A percentile compares a stretch with the other conserved stretches of the same genome.
phyloP scores from a whole-genome alignment of 1,140 invertebrate genomes.

The Plectrocnemia conspersa region DNA sequence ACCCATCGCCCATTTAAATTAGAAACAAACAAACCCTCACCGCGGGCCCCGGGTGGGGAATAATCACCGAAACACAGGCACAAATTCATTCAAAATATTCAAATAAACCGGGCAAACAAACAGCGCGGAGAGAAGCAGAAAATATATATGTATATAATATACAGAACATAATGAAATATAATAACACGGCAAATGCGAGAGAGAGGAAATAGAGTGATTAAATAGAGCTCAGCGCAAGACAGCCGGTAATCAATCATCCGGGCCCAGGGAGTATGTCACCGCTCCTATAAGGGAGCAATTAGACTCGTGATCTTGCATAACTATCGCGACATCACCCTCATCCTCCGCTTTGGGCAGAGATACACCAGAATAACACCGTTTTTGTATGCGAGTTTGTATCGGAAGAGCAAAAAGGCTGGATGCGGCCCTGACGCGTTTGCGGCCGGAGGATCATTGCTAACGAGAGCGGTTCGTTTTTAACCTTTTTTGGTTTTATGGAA shows the following conservation, averaged over 20 bases:
- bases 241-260: conserved; percentile 53
- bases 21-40: conserved; percentile 36
- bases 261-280: conserved; percentile 42
- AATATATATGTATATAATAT: conserved; percentile 13
- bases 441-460: too few relatives aligned
- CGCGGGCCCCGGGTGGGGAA: conserved; percentile 26
- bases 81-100: conserved; percentile 35
- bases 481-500: too few relatives aligned
- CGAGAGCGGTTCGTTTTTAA: too few relatives aligned
- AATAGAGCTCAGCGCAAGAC: conserved; percentile 55
- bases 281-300: conserved; percentile 52
- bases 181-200: conserved; percentile 32
- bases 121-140: conserved; percentile 24
- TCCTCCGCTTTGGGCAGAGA: too few relatives aligned
- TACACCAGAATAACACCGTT: too few relatives aligned
- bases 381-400: too few relatives aligned
- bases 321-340: conserved; percentile 44
- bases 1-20: conserved; percentile 33
- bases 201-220: conserved; percentile 57
- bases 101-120: conserved; percentile 33
- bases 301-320: conserved; percentile 55
- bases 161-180: conserved; percentile 24
- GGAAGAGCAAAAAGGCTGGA: too few relatives aligned
- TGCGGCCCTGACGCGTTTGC: too few relatives aligned
- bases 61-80: conserved; percentile 36